phyloP scores from a whole-genome alignment of 2,797 vertebrate genomes.

The Triplophysa yarkandensis region DNA sequence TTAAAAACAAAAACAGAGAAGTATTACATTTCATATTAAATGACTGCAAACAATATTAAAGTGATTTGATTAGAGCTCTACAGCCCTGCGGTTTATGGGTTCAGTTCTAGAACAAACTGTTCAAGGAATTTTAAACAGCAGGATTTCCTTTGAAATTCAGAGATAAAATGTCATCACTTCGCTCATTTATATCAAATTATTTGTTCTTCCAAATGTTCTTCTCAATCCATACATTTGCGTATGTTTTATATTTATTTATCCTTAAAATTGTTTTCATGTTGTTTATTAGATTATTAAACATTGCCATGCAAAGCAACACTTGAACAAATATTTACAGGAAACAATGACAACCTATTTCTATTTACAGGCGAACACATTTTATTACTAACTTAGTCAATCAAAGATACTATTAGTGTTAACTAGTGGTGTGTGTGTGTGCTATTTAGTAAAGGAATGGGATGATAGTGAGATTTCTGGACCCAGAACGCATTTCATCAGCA shows the following conservation, averaged over 20 bases:
- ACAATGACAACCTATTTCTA: neutral
- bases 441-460: no score
- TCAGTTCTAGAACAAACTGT: neutral
- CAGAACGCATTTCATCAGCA: no score
- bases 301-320: neutral
- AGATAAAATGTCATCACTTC: neutral
- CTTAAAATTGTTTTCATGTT: neutral
- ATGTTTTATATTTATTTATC: neutral
- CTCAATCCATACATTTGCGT: neutral
- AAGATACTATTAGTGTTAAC: neutral
- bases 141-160: neutral
- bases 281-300: neutral
- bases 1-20: neutral
- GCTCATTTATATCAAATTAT: neutral
- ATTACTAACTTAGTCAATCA: neutral
- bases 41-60: neutral
- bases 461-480: no score
- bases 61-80: neutral
- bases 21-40: conserved; percentile 4
- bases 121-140: neutral
- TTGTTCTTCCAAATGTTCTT: neutral
- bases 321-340: neutral
- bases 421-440: neutral
- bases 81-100: neutral
- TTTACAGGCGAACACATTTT: neutral